phyloP scores from a whole-genome alignment of 1,140 invertebrate genomes.

The Heterodera schachtii region DNA sequence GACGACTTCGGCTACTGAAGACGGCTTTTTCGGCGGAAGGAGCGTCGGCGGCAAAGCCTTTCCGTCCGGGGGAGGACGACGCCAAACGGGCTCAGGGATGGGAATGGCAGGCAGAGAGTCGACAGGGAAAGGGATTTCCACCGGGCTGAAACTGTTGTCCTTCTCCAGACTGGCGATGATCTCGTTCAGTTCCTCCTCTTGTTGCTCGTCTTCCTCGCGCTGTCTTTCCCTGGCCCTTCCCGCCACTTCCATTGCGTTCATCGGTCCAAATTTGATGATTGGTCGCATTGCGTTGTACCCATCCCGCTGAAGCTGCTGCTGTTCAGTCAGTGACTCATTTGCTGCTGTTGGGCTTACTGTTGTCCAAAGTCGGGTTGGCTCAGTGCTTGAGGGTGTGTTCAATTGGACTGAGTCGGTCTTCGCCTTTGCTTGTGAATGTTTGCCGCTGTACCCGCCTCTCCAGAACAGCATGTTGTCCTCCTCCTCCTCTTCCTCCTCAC shows the following conservation, averaged over 20 bases:
- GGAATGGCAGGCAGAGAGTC: background rate
- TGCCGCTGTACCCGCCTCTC: background rate
- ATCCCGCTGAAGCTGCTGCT: background rate
- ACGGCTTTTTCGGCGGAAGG: background rate
- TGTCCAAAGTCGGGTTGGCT: background rate
- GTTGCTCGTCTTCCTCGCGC: slow-evolving; percentile 2
- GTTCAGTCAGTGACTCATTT: background rate
- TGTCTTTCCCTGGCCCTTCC: background rate
- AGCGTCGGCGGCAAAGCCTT: background rate
- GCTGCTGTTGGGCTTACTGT: background rate
- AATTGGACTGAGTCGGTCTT: background rate
- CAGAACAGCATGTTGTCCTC: background rate
- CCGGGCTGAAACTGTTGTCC: slow-evolving; percentile 11
- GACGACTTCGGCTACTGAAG: background rate
- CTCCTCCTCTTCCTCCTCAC: background rate
- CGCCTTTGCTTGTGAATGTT: background rate
- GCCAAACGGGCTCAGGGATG: slow-evolving; percentile 20
- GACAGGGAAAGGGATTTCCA: slow-evolving; percentile 26
- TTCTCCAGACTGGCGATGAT: slow-evolving; percentile 25
- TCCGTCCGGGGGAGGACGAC: slow-evolving; percentile 20
- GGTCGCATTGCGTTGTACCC: slow-evolving; percentile 15
- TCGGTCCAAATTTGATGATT: slow-evolving; percentile 20
- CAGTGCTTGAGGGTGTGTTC: background rate
- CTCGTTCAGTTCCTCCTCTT: slow-evolving; percentile 24
- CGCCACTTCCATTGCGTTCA: slow-evolving; percentile 13